Evolutionary conservation across 2,888 invertebrate genomes (phyloP).

Genomic region (Pyrrhosoma nymphula): DNA sequence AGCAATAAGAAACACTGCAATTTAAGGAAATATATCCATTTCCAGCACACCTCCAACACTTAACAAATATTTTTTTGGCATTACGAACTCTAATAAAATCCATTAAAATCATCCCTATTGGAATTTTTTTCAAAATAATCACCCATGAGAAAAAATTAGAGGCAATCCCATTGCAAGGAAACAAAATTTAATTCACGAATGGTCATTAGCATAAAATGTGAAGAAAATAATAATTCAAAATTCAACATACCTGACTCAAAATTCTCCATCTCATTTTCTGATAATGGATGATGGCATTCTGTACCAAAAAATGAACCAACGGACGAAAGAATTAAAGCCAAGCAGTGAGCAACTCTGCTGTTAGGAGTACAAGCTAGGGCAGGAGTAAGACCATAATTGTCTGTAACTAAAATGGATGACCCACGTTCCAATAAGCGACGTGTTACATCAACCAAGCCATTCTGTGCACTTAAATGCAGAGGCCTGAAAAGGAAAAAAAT

Average conservation of each 20-base stretch:
- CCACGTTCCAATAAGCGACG: constrained; percentile 81
- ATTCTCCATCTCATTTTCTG: constrained; percentile 48
- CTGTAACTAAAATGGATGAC: constrained; percentile 81
- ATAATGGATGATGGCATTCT: constrained; percentile 30
- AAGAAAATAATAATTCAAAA: not conserved
- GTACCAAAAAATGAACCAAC: constrained; percentile 46
- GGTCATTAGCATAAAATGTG: not conserved
- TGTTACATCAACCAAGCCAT: constrained; percentile 82
- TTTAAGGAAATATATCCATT: no score
- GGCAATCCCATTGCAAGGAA: no score
- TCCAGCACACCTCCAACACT: no score
- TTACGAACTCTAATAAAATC: no score
- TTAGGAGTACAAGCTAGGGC: constrained; percentile 83
- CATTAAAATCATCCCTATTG: no score
- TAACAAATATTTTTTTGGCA: no score
- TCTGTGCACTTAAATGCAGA: constrained; percentile 82
- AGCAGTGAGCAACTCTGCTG: constrained; percentile 82
- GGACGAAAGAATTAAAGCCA: constrained; percentile 80
- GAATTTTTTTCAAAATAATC: no score
- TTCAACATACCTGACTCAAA: constrained; percentile 48
- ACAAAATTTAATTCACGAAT: not conserved
- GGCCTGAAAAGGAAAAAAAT: constrained; percentile 77
- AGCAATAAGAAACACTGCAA: no score
- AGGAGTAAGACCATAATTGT: constrained; percentile 83
- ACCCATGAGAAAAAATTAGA: no score